These are phyloP conservation scores for Melanerpes aurifrons DNA, from an alignment of 2,113 vertebrate species.

Conservation along the genomic window DNA sequence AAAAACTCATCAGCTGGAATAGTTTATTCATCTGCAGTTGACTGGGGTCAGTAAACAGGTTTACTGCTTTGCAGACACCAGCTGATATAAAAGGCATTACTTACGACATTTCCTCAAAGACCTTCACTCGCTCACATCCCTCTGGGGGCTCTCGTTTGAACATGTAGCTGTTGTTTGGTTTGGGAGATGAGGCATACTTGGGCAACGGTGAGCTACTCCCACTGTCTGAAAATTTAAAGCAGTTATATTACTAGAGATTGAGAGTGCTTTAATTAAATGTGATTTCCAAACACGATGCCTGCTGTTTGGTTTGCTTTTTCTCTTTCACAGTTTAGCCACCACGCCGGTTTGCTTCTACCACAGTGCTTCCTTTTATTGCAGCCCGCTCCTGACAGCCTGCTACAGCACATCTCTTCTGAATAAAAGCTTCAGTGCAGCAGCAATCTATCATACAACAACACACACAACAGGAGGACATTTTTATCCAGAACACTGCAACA, in stretches of 20 bases:
- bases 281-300: conserved; percentile 77
- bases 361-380: conserved; percentile 48
- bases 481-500: conserved; percentile 27
- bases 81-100: conserved; percentile 81
- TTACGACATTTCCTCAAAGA: conserved; percentile 98
- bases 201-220: conserved; percentile 94
- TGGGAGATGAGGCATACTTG: conserved; percentile 96
- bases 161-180: conserved; percentile 99
- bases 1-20: conserved; percentile 77
- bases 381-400: conserved; percentile 53
- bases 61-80: conserved; percentile 78
- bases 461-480: conserved; percentile 51
- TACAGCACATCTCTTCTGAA: conserved; percentile 59
- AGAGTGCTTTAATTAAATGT: conserved; percentile 74
- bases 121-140: conserved; percentile 97
- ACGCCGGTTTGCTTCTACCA: conserved; percentile 43
- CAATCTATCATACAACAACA: conserved; percentile 52
- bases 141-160: conserved; percentile 98
- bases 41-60: conserved; percentile 73
- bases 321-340: conserved; percentile 42
- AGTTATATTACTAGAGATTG: conserved; percentile 83
- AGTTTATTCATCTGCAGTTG: conserved; percentile 78
- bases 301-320: neutral
- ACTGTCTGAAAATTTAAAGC: conserved; percentile 88
- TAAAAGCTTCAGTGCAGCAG: conserved; percentile 49